Evolutionary conservation across 2,113 vertebrate genomes (phyloP), one percentile per base, ranked within the genome.

Genomic region (Saccopteryx leptura): DNA sequence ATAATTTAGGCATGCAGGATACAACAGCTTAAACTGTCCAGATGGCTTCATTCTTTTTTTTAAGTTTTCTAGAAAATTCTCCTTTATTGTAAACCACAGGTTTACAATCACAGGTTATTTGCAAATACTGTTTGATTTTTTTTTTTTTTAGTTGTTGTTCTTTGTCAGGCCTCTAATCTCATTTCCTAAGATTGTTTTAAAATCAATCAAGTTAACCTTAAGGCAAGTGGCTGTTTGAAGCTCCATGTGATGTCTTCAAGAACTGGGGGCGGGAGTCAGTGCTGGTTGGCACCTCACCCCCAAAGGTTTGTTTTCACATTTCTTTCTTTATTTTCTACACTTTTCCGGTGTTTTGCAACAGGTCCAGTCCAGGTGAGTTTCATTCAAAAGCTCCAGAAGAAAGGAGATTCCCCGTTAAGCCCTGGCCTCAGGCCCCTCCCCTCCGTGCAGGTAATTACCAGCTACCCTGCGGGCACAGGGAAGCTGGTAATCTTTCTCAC

Each of bases 11-110:
- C 24, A 24, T 58, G 10, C 28, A 65, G 23, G 46, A 79, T 91
- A 75, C 13, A 24, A 14, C 46, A 83, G 19, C 18, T 94, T 82
- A 52, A 87, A 56, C 12, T 79, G 69, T 31, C 31, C 96, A 96
- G 87, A 89, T 94, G 84, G 74, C 4, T 71, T 19, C 56, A 63
- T 11, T 60, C 94, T n/a, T 60, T 89, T 23, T 61, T n/a, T 63
- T 46, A 88, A 31, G 11, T 92, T 90, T 92, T 61, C 39, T 88
- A 12, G 33, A 90, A 95, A 90, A 92, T 89, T 58, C 6, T 71
- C 39, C 46, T 75, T 83, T 7, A 66, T 66, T 39, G 39, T 39
- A 39, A 39, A 76, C 1, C 52, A 21, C 17, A 71, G 58, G 60
- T 66, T 97, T 33, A 74, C 17, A 66, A 58, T 39, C 54, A 33